Evolutionary conservation across 2,113 vertebrate species (phyloP), one percentile per base, ranked within the genome.

Genomic region (Leucoraja erinaceus): DNA sequence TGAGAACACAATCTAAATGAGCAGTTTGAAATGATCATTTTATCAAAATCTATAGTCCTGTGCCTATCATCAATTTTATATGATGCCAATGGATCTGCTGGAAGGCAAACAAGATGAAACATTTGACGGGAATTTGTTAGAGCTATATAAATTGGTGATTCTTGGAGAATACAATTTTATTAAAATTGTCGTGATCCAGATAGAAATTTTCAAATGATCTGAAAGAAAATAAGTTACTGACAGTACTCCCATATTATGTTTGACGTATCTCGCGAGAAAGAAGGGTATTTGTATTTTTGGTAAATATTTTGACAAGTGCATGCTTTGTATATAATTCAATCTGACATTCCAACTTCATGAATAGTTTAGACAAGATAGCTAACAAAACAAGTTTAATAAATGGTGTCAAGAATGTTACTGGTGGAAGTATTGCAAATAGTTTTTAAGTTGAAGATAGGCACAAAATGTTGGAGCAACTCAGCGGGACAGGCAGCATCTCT

Each of bases 91-190:
- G 10, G 16, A 4, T 38, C 11, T 16, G 77, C 3, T 78, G 4
- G 16, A 78, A 4, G 77, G 77, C n/a, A 78, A 78, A 0, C 18
- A 38, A 78, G 11, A 38, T 38, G 77, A 38, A 33, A 47, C 11
- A 16, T 4, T 18, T 78, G 33, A 38, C 5, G 11, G 5, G 66
- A 20, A 1, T 7, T 1, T 86, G 14, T 76, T 4, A 20, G 10
- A 9, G 8, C 93, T 93, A 81, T 93, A 68, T 68, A 38, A 5
- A 93, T 47, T 75, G 11, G 0, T 7, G 72, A 0, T 8, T 0
- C 1, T 31, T 63, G 68, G 33, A 0, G 0, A 0, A 31, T 81
- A 66, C 63, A 14, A 70, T 92, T 95, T 63, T 92, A 0, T 0
- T 75, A 31, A 78, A 31, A 38, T 31, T 33, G 3, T 33, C 16